Base-by-base conservation (phyloP, 1,140 invertebrate species). In the Drosophila kohkoa region DNA sequence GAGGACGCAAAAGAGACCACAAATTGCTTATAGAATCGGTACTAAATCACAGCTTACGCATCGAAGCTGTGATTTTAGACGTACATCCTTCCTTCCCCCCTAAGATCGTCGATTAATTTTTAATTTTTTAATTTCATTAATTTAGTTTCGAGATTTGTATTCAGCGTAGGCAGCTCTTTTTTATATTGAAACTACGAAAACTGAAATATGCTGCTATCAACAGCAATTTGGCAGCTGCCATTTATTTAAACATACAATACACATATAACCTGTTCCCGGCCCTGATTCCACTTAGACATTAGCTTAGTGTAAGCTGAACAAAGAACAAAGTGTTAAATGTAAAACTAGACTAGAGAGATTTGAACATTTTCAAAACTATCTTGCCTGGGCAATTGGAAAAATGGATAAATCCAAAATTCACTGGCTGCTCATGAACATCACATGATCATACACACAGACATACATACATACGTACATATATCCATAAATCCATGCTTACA, bases 21-120 rank as follows among this genome's bases (percentile, higher is more conserved):
- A 3, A 91, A 90, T 60, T 92, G 83, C 60, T 92, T 91, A 92
- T 92, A 92, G 86, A 90, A 89, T 77, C 87, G 91, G 91, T 92
- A 92, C 74, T 92, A 92, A 87, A 90, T 87, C 91, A 83, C 90
- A 89, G 77, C 67, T 48, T 54, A 30, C 4, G 16, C 15, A 32
- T 38, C 49, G 4, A 11, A 13, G 57, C 72, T 89, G 88, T 88
- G 88, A 90, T 82, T 81, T 60, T n/a, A 57, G 28, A 46, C 20
- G 16, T 49, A 20, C 25, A 52, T 5, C 45, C 41, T n/a, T 16
- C 57, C n/a, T n/a, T 15, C 13, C n/a, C 16, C 20, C 20, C 3
- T 32, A 57, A 41, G 46, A 38, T 38, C 25, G 28, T 48, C n/a
- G 10, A 43, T 25, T 64, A 32, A 28, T 38, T 70, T 69, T 54